A percentile compares a stretch with the other conserved stretches of the same genome.
These are phyloP conservation scores for Sicus ferrugineus DNA, from an alignment of 2,888 invertebrate species.

Conservation along the genomic window DNA sequence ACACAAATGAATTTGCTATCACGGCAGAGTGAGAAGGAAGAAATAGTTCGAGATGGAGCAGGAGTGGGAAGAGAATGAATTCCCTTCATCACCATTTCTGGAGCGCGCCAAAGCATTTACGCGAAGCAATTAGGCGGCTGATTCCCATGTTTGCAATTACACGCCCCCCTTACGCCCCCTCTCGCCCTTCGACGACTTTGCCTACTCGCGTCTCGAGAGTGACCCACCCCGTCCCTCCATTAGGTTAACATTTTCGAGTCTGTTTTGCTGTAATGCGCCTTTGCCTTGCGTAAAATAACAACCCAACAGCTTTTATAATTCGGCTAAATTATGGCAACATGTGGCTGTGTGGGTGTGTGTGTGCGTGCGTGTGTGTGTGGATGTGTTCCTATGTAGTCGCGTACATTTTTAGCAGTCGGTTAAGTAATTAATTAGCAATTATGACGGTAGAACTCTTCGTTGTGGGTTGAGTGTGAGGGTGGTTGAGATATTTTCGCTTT, in stretches of 20 bases:
- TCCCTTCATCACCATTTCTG: not conserved
- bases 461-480: too few relatives aligned
- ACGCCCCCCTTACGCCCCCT: conserved; percentile 37
- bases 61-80: not conserved
- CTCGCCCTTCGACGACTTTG: too few relatives aligned
- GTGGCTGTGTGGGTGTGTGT: not conserved
- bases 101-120: conserved; percentile 43
- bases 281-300: not conserved
- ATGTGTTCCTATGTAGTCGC: not conserved
- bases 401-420: conserved; percentile 23
- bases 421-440: conserved; percentile 38
- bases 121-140: conserved; percentile 57
- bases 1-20: too few relatives aligned
- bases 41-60: not conserved
- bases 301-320: conserved; percentile 32
- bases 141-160: conserved; percentile 61
- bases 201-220: too few relatives aligned
- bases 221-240: too few relatives aligned
- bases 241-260: conserved; percentile 1
- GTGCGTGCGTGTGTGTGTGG: not conserved
- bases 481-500: not conserved
- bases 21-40: too few relatives aligned
- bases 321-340: conserved; percentile 31
- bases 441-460: too few relatives aligned
- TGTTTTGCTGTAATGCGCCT: conserved; percentile 17